Evolutionary conservation across 2,797 vertebrate species (phyloP).

Genomic region (Cetoscarus ocellatus): DNA sequence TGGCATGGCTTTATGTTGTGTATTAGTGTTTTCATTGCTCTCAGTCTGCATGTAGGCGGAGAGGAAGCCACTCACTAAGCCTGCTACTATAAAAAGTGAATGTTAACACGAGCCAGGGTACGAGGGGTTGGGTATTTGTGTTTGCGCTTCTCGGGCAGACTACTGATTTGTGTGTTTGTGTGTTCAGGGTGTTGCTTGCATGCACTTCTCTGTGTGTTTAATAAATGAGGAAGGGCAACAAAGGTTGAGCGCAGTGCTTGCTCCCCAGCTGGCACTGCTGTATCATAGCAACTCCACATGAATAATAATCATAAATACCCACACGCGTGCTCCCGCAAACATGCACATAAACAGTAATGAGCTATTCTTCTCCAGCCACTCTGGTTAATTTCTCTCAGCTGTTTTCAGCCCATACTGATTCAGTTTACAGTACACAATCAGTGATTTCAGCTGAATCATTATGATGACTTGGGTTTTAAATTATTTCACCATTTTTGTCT

Average conservation of each 20-base stretch:
- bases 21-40: conserved; percentile 10
- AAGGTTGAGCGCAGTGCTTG: conserved; percentile 76
- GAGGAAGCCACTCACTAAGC: conserved; percentile 48
- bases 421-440: conserved; percentile 53
- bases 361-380: conserved; percentile 64
- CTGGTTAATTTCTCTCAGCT: conserved; percentile 74
- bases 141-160: conserved; percentile 39
- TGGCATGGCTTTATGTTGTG: conserved; percentile 4
- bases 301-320: conserved; percentile 79
- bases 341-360: conserved; percentile 63
- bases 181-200: conserved; percentile 50
- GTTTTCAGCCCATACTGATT: conserved; percentile 57
- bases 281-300: conserved; percentile 82
- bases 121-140: conserved; percentile 42
- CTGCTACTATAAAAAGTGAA: conserved; percentile 37
- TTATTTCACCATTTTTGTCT: conserved; percentile 42
- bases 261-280: conserved; percentile 78
- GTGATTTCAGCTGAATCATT: conserved; percentile 47
- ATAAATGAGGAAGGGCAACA: conserved; percentile 80
- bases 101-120: conserved; percentile 58
- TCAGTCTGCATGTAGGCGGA: conserved; percentile 45
- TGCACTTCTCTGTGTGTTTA: conserved; percentile 69
- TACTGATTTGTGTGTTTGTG: conserved; percentile 55
- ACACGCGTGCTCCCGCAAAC: conserved; percentile 30
- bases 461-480: conserved; percentile 51